Base-by-base conservation (phyloP, 2,113 vertebrate species). In the Lichenostomus cassidix region DNA sequence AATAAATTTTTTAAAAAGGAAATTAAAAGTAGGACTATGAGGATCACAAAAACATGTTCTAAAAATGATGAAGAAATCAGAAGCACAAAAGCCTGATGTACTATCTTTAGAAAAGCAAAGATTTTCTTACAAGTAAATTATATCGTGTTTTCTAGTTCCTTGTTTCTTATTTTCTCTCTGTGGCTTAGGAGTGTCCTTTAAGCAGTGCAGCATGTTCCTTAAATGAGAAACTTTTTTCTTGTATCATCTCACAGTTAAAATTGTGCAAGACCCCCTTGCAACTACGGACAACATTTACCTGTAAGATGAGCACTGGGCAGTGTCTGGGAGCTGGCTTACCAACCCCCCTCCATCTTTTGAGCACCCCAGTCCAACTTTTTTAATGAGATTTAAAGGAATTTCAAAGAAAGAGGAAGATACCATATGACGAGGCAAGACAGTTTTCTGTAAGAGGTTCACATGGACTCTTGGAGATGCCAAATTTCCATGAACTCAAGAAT, bases 361-460 rank as follows among this genome's bases (percentile, higher is more conserved):
- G 37, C 27, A 15, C 5, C 18, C 8, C 15, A 62, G 10, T 13
- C 29, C 41, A 12, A 47, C 24, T 60, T n/a, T 75, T 65, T 29
- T 7, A 41, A 29, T 13, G 7, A 5, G 3, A 41, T 79, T 84
- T 65, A 79, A 68, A 44, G 3, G 28, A 46, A 42, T 20, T 83
- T 4, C 23, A 80, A 64, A 83, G 22, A 24, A 88, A 73, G 24
- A 58, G 10, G 64, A 82, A 58, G 17, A 10, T 4, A 9, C 7
- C 21, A 7, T 33, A 21, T 50, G 27, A 28, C 20, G 62, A 73
- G 10, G 19, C 10, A 19, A 67, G 37, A 24, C 11, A 60, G 25
- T 3, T 86, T 7, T n/a, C 42, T 0, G 0, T 33, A 11, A 19
- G 29, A 0, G 0, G 21, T 24, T 78, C 23, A 44, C 1, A 0